Evolutionary conservation across 2,888 invertebrate genomes (phyloP).

Genomic region (Venusia cambrica): DNA sequence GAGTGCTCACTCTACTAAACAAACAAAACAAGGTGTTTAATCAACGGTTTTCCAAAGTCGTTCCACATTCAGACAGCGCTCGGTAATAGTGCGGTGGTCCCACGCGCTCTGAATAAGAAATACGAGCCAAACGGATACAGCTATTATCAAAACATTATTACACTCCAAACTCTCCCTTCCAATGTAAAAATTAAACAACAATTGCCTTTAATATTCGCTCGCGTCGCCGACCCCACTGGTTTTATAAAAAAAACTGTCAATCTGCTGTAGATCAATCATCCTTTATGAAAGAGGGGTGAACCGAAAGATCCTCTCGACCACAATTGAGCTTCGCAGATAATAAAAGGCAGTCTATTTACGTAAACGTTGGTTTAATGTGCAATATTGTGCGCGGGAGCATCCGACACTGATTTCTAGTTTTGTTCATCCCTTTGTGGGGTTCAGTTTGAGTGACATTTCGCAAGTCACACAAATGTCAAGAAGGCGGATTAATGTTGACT

Average conservation of each 20-base stretch:
- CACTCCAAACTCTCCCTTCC: conserved; percentile 75
- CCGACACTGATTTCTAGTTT: conserved; percentile 57
- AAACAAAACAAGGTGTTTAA: conserved; percentile 62
- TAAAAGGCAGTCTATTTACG: conserved; percentile 74
- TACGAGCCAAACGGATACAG: conserved; percentile 77
- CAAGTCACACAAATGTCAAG: conserved; percentile 51
- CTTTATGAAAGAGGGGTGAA: conserved; percentile 73
- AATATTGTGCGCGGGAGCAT: conserved; percentile 64
- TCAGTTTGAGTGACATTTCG: conserved; percentile 61
- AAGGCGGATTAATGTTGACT: conserved; percentile 44
- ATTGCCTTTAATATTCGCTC: conserved; percentile 80
- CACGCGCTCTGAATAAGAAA: conserved; percentile 80
- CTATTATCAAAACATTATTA: conserved; percentile 82
- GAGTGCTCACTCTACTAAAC: too few species aligned
- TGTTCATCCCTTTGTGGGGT: conserved; percentile 43
- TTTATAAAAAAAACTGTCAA: conserved; percentile 78
- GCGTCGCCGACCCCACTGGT: conserved; percentile 68
- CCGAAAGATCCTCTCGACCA: conserved; percentile 49
- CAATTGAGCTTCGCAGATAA: conserved; percentile 73
- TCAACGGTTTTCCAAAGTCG: conserved; percentile 47
- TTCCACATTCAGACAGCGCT: conserved; percentile 59
- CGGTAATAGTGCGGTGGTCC: conserved; percentile 51
- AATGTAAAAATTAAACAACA: conserved; percentile 80
- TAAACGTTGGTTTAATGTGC: conserved; percentile 75
- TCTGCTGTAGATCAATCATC: conserved; percentile 79